Percentiles rank a stretch among this genome's conserved stretches.
These are phyloP conservation scores for Syrphus vitripennis DNA, from an alignment of 2,888 invertebrate species.

Conservation along the genomic window DNA sequence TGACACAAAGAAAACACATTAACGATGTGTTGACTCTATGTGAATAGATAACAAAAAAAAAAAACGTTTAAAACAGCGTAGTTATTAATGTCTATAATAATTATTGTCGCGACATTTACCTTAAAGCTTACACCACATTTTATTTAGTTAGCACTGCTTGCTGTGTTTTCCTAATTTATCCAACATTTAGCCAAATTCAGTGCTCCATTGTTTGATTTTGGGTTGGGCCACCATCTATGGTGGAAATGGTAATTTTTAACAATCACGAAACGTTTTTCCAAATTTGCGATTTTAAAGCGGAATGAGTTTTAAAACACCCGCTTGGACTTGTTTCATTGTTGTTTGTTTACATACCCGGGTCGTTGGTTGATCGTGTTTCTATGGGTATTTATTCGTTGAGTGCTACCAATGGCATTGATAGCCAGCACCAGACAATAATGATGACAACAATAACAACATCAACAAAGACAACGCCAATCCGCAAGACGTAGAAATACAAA, in stretches of 20 bases:
- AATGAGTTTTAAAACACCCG: neutral
- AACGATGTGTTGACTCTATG: constrained; percentile 25
- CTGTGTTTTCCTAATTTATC: neutral
- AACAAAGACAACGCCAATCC: constrained; percentile 12
- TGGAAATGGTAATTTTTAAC: neutral
- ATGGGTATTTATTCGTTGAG: neutral
- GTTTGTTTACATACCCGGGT: constrained; percentile 29
- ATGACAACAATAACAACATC: neutral
- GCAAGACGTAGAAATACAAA: constrained; percentile 28
- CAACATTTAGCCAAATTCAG: constrained; percentile 5
- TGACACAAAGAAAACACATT: constrained; percentile 28
- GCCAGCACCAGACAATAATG: constrained; percentile 42
- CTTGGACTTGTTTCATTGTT: constrained; percentile 17
- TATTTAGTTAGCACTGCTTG: neutral
- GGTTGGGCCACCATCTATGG: neutral
- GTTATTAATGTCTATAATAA: constrained; percentile 27
- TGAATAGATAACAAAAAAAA: constrained; percentile 33
- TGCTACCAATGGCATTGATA: constrained; percentile 37
- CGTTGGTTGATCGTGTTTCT: neutral
- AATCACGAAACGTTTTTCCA: constrained; percentile 32
- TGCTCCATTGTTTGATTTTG: neutral
- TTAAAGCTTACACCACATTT: neutral
- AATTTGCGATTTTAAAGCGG: constrained; percentile 37
- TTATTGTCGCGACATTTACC: neutral
- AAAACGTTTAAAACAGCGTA: neutral